Percentiles rank a stretch among this genome's conserved stretches.
phyloP scores from a whole-genome alignment of 2,113 vertebrate species.

The Brevimyrus niger region DNA sequence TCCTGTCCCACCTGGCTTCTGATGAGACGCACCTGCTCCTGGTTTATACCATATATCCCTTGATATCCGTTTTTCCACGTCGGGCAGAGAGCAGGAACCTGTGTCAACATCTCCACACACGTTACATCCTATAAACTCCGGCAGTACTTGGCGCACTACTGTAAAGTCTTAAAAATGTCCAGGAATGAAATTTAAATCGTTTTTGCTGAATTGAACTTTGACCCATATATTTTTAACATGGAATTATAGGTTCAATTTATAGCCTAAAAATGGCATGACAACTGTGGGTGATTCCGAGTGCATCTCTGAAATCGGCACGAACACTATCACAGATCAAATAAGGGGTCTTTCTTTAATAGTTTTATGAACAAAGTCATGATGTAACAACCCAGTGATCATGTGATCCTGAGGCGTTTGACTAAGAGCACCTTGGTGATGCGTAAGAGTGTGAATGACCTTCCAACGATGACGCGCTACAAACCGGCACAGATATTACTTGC shows the following conservation, averaged over 20 bases:
- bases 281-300: background rate
- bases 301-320: background rate
- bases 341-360: background rate
- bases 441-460: background rate
- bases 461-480: background rate
- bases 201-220: too few relatives aligned
- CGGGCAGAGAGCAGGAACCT: background rate
- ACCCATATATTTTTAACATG: too few relatives aligned
- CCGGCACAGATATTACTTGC: background rate
- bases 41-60: too few relatives aligned
- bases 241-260: background rate
- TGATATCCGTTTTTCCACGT: background rate
- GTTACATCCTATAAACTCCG: background rate
- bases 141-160: background rate
- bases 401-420: background rate
- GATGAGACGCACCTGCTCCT: too few relatives aligned
- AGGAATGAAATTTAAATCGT: too few relatives aligned
- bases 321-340: too few relatives aligned
- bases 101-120: background rate
- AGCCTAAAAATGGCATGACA: background rate
- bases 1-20: too few relatives aligned
- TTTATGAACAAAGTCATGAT: background rate
- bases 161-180: too few relatives aligned
- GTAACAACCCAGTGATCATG: background rate
- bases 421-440: background rate